Percentiles rank a stretch among this genome's conserved stretches.
Evolutionary conservation across 2,888 invertebrate species (phyloP).

Genomic region (Ichneumoninae sp.): DNA sequence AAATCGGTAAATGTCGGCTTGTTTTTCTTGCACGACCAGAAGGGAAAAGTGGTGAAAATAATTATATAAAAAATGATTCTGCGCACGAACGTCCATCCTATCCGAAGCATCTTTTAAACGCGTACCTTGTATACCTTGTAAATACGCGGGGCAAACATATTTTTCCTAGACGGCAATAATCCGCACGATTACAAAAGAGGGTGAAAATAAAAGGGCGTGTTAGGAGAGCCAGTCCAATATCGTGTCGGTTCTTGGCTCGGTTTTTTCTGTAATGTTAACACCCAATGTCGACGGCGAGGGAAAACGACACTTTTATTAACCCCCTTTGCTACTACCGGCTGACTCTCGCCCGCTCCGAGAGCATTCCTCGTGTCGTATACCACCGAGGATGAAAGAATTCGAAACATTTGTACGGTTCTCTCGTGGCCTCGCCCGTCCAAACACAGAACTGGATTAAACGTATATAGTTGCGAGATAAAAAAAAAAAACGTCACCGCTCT

Average conservation of each 20-base stretch:
- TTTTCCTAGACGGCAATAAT: background rate
- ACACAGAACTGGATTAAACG: constrained; percentile 28
- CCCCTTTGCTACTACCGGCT: constrained; percentile 25
- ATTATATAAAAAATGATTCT: background rate
- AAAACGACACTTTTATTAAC: constrained; percentile 67
- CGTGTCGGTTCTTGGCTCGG: constrained; percentile 14
- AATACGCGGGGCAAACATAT: background rate
- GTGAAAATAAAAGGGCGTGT: background rate
- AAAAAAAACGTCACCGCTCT: constrained; percentile 1
- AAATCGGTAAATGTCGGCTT: background rate
- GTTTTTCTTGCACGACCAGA: background rate
- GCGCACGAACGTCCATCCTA: background rate
- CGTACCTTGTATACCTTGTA: background rate
- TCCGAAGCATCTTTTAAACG: background rate
- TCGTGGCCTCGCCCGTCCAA: constrained; percentile 4
- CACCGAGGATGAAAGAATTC: constrained; percentile 59
- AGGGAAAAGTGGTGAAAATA: background rate
- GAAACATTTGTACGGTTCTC: constrained; percentile 52
- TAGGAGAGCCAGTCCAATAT: constrained; percentile 21
- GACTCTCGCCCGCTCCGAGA: background rate
- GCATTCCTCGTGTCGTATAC: constrained; percentile 56
- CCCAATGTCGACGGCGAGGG: constrained; percentile 41
- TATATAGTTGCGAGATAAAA: constrained; percentile 14
- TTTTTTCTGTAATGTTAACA: constrained; percentile 29
- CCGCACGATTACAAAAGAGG: background rate